Evolutionary conservation across 2,113 vertebrate genomes (phyloP), one percentile per base, ranked within the genome.

Genomic region (Circaetus cinerascens): DNA sequence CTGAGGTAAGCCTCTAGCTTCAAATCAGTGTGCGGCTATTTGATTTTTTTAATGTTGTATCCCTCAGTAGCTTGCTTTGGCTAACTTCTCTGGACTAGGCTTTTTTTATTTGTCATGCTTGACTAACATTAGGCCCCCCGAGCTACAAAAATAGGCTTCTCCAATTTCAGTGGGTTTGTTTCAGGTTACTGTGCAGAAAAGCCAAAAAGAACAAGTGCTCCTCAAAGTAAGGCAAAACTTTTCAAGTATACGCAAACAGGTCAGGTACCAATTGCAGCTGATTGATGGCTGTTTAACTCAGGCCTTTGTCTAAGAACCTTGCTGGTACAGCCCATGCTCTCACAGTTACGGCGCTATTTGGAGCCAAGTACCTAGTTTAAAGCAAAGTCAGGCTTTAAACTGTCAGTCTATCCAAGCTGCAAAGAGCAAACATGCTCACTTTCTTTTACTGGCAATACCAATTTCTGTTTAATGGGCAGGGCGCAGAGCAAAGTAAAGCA

Each of bases 21-120:
- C 30, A 86, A 93, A 83, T 80, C 38, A 85, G 41, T 38, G 50
- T 80, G 41, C 17, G 12, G 72, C 69, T 64, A 81, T 62, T 48
- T 38, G 20, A 43, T 38, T 91, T 93, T 93, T 85, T 90, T 43
- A 72, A 91, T 88, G 66, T 96, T 96, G 96, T 86, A 97, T 94
- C 97, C 92, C 94, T 95, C 80, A 92, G 95, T 83, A 78, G 96
- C 96, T 98, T 97, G 95, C 88, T 97, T 97, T 98, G 97, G 96
- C 97, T 92, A 92, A 45, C 43, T 46, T 71, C 78, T 94, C 93
- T 75, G 68, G 41, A 90, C 75, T 71, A 80, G 60, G 91, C 78
- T 88, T 75, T 93, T 98, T 98, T 95, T 96, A 96, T 96, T 96
- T 97, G 95, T 97, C 93, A 95, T 74, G 95, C 38, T 50, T 96